Conservation (phyloP, 2,888 invertebrate genomes). For the Cryptus viduatorius region DNA sequence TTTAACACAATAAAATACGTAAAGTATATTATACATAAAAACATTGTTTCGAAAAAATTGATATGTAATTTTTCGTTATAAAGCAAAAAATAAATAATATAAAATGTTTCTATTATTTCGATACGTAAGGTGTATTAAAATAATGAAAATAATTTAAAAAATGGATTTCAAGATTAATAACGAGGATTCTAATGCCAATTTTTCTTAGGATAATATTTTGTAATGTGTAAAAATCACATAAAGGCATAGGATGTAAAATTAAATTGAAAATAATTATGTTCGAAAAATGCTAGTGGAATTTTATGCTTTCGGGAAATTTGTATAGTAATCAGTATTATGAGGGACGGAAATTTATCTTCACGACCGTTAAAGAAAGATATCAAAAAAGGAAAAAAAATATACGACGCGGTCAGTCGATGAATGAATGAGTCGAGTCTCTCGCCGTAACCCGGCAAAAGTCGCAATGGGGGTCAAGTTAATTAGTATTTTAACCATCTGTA, state of each 20-base stretch:
- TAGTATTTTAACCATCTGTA: constrained; percentile 60
- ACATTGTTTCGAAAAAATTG: no score
- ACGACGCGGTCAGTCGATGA: neutral
- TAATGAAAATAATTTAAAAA: no score
- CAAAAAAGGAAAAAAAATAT: neutral
- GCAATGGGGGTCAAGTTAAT: constrained; percentile 64
- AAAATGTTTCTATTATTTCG: no score
- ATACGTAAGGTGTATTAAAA: no score
- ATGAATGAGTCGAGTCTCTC: constrained; percentile 47
- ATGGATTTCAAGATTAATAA: no score
- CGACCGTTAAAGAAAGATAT: constrained; percentile 32
- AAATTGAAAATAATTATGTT: no score
- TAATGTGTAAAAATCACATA: neutral
- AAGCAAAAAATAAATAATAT: no score
- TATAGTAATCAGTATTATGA: constrained; percentile 12
- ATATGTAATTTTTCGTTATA: no score
- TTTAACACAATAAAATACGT: no score
- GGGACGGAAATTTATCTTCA: constrained; percentile 26
- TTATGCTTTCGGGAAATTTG: constrained; percentile 39
- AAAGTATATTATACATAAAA: no score
- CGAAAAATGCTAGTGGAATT: no score
- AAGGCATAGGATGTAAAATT: neutral
- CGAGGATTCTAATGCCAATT: no score
- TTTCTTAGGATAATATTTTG: neutral
- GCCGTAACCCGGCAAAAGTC: constrained; percentile 33